Conservation (phyloP, 2,888 invertebrate genomes). For the Galerucella nymphaeae region DNA sequence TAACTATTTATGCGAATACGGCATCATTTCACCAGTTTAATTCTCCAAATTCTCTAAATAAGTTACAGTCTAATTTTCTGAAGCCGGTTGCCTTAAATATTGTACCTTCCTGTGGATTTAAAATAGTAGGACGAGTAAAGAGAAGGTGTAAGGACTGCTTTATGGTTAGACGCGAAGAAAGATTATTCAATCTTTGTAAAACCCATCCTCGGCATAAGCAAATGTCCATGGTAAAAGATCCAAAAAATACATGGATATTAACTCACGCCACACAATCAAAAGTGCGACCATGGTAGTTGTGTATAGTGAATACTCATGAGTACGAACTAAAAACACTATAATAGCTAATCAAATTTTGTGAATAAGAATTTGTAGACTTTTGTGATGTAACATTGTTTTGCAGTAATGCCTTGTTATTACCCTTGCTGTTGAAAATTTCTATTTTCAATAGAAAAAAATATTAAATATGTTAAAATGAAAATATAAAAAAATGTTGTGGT, state of each 20-base stretch:
- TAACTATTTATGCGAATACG: conserved; percentile 16
- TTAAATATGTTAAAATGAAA: too few species aligned
- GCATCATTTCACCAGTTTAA: conserved; percentile 21
- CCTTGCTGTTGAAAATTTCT: too few species aligned
- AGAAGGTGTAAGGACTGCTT: conserved; percentile 85
- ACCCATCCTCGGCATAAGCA: conserved; percentile 85
- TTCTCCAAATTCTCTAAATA: background rate
- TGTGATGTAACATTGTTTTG: too few species aligned
- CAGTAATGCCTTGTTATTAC: too few species aligned
- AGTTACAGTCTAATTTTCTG: conserved; percentile 35
- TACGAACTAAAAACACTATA: background rate
- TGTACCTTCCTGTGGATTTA: conserved; percentile 70
- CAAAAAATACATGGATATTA: conserved; percentile 79
- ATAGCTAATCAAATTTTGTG: too few species aligned
- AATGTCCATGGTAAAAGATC: conserved; percentile 76
- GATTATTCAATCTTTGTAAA: conserved; percentile 79
- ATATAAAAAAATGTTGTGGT: too few species aligned
- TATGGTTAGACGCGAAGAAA: conserved; percentile 74
- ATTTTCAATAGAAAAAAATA: too few species aligned
- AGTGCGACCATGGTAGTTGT: conserved; percentile 65
- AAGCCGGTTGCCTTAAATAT: conserved; percentile 46
- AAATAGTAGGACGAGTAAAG: conserved; percentile 75
- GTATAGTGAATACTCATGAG: background rate
- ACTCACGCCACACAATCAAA: conserved; percentile 79
- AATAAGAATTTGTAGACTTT: too few species aligned